Percentiles rank a stretch among this genome's conserved stretches.
phyloP scores from a whole-genome alignment of 2,113 vertebrate species.

The Poecile atricapillus region DNA sequence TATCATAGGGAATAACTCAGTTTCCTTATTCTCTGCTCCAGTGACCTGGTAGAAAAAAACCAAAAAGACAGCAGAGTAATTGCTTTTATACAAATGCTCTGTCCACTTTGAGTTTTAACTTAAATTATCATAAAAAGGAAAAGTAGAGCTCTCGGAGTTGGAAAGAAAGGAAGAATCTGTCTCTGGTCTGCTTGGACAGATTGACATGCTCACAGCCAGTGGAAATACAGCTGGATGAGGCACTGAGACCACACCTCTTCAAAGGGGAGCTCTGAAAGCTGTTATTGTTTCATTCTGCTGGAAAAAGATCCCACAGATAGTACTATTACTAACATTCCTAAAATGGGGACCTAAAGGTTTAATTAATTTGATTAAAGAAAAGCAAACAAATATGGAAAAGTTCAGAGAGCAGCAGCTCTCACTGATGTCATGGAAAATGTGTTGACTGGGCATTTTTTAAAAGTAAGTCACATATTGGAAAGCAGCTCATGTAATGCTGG shows the following conservation, averaged over 20 bases:
- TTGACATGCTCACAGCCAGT: fast-evolving
- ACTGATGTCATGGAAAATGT: background rate
- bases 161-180: background rate
- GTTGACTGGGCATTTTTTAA: background rate
- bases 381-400: slow-evolving; percentile 12
- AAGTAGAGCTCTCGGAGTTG: background rate
- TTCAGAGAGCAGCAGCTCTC: background rate
- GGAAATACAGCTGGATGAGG: background rate
- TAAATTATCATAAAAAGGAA: background rate
- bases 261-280: background rate
- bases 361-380: slow-evolving; percentile 28
- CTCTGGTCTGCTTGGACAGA: background rate
- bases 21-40: background rate
- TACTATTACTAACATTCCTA: background rate
- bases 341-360: background rate
- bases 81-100: background rate
- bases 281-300: background rate
- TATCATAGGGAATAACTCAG: background rate
- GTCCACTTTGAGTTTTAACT: background rate
- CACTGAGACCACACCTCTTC: background rate
- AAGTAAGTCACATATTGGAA: background rate
- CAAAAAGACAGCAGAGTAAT: background rate
- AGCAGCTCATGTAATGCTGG: background rate
- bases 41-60: fast-evolving
- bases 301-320: background rate